Evolutionary conservation across 2,113 vertebrate genomes (phyloP).

Genomic region (Vulpes ferrilata): DNA sequence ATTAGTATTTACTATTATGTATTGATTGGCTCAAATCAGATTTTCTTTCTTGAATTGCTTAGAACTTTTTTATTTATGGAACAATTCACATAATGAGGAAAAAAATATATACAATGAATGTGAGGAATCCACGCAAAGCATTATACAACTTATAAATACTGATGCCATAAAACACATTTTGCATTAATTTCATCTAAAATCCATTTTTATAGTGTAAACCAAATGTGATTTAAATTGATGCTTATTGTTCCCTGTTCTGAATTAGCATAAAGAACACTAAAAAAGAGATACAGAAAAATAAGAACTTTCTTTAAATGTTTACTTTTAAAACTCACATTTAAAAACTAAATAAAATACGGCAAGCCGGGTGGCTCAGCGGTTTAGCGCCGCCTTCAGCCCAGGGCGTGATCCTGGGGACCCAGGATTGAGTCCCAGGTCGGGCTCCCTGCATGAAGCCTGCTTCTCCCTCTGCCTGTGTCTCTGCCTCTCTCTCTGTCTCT

Average conservation of each 20-base stretch:
- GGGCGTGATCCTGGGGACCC: too few species aligned
- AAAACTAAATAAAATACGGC: not conserved
- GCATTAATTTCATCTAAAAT: slow-evolving; percentile 61
- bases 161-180: slow-evolving; percentile 36
- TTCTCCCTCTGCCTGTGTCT: too few species aligned
- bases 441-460: too few species aligned
- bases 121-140: slow-evolving; percentile 43
- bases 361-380: too few species aligned
- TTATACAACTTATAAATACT: slow-evolving; percentile 53
- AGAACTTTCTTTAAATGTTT: not conserved
- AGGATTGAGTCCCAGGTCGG: too few species aligned
- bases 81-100: not conserved
- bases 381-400: too few species aligned
- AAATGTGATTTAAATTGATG: slow-evolving; percentile 29
- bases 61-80: slow-evolving; percentile 47
- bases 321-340: slow-evolving; percentile 37
- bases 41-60: slow-evolving; percentile 53
- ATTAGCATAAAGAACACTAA: slow-evolving; percentile 4
- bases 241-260: not conserved
- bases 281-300: not conserved
- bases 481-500: too few species aligned
- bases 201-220: not conserved
- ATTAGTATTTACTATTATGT: not conserved
- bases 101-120: slow-evolving; percentile 17
- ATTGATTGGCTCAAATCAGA: not conserved